Evolutionary conservation across 2,888 invertebrate genomes (phyloP), one percentile per base, ranked within the genome.

Genomic region (Cephus pulcher): DNA sequence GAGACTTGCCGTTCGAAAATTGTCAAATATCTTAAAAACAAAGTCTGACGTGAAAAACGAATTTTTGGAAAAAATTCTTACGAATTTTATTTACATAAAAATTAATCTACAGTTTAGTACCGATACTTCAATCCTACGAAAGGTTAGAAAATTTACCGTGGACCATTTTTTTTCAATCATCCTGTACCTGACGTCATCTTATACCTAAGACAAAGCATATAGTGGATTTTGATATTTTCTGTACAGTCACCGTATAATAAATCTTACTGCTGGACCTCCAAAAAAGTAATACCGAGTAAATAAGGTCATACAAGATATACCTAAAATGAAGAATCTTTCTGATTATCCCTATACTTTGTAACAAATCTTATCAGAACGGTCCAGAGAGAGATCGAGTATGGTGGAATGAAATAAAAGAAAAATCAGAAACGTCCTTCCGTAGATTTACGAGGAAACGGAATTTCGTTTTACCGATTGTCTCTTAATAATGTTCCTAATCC

Each of bases 401-500:
- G 23, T 23, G 23, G 23, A 56, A 56, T 56, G 9, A 23, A 23
- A 56, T 56, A 9, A 56, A 9, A 56, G 4, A 23, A 56, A 23
- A 56, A 23, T 56, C 9, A 9, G 23, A 56, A 56, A 23, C 9
- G 23, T 23, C 56, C 23, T 9, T 2, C 56, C 56, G 56, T 56
- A 56, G 9, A 56, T 23, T 56, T 23, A 56, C 56, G 56, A 56
- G 56, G 56, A 15, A 56, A 23, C 23, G 23, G 9, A 56, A 56
- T 56, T 56, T 56, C 56, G 23, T 56, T 56, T 23, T 23, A 56
- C 56, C 9, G 56, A 23, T 56, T 75, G 77, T 73, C 76, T 75
- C 80, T 76, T 69, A 77, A 82, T 82, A 76, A 81, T 81, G 78
- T 81, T 80, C 78, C 80, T 80, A 81, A 80, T 82, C 77, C 78